Percentiles rank a stretch among this genome's conserved stretches.
These are phyloP conservation scores for Amphipoea oculea DNA, from an alignment of 2,888 invertebrate genomes.

Conservation along the genomic window DNA sequence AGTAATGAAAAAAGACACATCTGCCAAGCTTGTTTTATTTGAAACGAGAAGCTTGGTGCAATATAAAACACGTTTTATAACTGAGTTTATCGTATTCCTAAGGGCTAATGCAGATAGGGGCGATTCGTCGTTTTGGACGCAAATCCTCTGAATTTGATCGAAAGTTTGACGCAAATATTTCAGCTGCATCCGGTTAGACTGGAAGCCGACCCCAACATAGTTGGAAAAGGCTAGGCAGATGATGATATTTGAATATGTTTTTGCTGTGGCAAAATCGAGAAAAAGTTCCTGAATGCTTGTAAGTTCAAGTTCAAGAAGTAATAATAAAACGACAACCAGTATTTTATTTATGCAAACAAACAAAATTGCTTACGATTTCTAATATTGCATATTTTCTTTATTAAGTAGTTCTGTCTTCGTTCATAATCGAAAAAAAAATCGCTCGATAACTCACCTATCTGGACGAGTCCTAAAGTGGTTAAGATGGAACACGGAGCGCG, in stretches of 20 bases:
- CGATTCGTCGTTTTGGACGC: not conserved
- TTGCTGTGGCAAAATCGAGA: not conserved
- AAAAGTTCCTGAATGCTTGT: not conserved
- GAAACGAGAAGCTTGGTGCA: slow-evolving; percentile 71
- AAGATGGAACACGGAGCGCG: slow-evolving; percentile 54
- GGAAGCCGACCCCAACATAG: too few relatives aligned
- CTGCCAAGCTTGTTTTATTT: slow-evolving; percentile 63
- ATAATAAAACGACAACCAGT: not conserved
- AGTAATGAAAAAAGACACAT: slow-evolving; percentile 69
- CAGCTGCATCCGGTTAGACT: too few relatives aligned
- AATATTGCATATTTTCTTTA: not conserved
- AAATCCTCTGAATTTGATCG: not conserved
- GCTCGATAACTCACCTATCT: not conserved
- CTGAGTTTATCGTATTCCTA: slow-evolving; percentile 72
- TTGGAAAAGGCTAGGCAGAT: too few relatives aligned
- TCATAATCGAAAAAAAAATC: not conserved
- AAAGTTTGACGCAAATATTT: not conserved
- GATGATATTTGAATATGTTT: not conserved
- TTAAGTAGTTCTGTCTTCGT: not conserved
- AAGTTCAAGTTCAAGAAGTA: not conserved
- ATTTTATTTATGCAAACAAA: not conserved
- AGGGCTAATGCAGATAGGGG: slow-evolving; percentile 34
- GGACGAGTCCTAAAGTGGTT: slow-evolving; percentile 64
- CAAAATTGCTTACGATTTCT: not conserved
- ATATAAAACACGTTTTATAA: slow-evolving; percentile 73